Percentiles rank a stretch among this genome's conserved stretches.
These are phyloP conservation scores for Neolamprologus modestus DNA, from an alignment of 2,113 vertebrate genomes.

Conservation along the genomic window DNA sequence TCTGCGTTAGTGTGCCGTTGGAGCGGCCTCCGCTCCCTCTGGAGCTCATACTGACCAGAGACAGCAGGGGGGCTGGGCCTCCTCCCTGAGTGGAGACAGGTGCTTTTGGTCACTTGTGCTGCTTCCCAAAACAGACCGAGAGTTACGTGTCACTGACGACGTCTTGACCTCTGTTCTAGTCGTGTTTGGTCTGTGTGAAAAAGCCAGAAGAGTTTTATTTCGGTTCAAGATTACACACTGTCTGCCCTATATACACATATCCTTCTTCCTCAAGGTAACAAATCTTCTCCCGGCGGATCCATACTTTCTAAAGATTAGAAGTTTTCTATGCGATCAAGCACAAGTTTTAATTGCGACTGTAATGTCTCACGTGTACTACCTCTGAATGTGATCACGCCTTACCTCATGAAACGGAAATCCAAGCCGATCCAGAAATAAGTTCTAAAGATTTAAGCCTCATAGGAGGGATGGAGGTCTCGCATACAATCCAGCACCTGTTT, in stretches of 20 bases:
- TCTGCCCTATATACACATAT: neutral
- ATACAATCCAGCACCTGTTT: neutral
- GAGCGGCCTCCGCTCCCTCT: slow-evolving; percentile 70
- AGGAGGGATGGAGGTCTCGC: neutral
- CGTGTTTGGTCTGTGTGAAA: neutral
- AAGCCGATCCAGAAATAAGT: neutral
- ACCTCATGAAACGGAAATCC: neutral
- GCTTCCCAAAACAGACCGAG: neutral
- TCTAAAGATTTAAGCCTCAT: neutral
- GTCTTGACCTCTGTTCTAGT: neutral
- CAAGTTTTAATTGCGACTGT: neutral
- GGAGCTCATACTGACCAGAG: slow-evolving; percentile 68
- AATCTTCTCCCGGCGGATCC: neutral
- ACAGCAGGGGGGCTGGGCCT: slow-evolving; percentile 18
- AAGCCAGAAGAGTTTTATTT: neutral
- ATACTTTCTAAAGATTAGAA: neutral
- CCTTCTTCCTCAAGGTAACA: neutral
- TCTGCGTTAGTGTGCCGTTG: slow-evolving; percentile 73
- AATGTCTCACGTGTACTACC: neutral
- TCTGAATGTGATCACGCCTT: neutral
- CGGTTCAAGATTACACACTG: neutral
- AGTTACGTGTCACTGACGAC: neutral
- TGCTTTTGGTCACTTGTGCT: neutral
- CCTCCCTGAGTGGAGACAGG: slow-evolving; percentile 14
- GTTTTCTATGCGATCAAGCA: neutral